Percentiles rank a stretch among this genome's conserved stretches.
Evolutionary conservation across 2,113 vertebrate genomes (phyloP).

Genomic region (Larimichthys polyactis): DNA sequence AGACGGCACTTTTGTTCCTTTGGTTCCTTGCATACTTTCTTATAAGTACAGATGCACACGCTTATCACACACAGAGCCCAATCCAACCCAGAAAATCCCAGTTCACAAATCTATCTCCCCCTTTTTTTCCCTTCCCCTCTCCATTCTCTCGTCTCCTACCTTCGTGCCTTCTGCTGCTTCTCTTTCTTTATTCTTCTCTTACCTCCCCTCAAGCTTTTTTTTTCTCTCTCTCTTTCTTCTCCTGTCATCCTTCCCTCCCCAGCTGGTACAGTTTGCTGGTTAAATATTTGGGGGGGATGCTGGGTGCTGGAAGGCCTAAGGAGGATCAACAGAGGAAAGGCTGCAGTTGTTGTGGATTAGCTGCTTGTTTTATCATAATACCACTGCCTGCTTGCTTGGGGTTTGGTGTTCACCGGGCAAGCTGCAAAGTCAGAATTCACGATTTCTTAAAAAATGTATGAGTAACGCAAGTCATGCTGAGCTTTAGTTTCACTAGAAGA

Average conservation of each 20-base stretch:
- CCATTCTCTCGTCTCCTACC: neutral
- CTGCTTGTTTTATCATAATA: conserved; percentile 73
- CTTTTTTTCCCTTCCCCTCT: neutral
- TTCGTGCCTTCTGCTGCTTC: neutral
- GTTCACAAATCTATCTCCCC: neutral
- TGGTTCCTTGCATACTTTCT: neutral
- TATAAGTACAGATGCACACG: neutral
- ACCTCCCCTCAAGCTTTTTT: conserved; percentile 7
- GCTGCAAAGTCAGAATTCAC: conserved; percentile 60
- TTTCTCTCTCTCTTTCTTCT: neutral
- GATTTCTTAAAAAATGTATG: conserved; percentile 56
- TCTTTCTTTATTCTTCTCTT: neutral
- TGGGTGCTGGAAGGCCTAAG: conserved; percentile 57
- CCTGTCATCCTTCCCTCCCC: conserved; percentile 26
- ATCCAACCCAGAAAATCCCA: neutral
- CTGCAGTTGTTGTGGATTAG: conserved; percentile 78
- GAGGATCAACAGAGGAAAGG: conserved; percentile 69
- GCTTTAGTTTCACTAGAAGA: conserved; percentile 32
- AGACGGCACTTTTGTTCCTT: neutral
- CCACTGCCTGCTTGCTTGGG: conserved; percentile 54
- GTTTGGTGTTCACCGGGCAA: conserved; percentile 41
- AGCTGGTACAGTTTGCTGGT: conserved; percentile 70
- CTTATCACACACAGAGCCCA: neutral
- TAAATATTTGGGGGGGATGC: conserved; percentile 72
- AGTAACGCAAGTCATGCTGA: conserved; percentile 41